phyloP scores from a whole-genome alignment of 23 tunicate genomes.

The Ciona savignyi region DNA sequence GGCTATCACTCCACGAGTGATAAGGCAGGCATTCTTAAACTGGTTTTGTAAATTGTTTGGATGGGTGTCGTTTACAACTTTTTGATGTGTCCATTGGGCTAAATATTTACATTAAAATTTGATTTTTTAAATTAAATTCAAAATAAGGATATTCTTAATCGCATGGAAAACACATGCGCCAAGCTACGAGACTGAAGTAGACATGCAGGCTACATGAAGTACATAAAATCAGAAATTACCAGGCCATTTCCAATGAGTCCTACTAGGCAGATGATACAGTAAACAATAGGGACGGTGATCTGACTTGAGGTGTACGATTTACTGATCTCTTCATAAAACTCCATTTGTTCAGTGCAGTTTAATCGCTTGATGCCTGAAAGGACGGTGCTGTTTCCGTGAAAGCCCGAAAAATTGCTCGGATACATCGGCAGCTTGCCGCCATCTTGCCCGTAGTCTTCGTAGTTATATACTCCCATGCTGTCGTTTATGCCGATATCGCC shows the following conservation, averaged over 20 bases:
- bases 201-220: no score
- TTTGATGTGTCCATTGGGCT: no score
- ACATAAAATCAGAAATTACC: no score
- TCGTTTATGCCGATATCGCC: no score
- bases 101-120: no score
- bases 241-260: slow-evolving; percentile 27
- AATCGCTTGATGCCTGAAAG: background rate
- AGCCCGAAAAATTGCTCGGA: background rate
- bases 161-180: no score
- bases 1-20: no score
- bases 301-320: slow-evolving; percentile 33
- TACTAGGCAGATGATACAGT: slow-evolving; percentile 13
- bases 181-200: no score
- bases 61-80: background rate
- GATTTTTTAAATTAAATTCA: no score
- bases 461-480: no score
- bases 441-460: background rate
- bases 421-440: background rate
- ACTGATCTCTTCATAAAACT: slow-evolving; percentile 27
- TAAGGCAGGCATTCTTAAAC: background rate
- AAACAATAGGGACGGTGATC: slow-evolving; percentile 11
- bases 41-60: background rate
- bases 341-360: slow-evolving; percentile 34
- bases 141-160: no score
- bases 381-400: background rate